Evolutionary conservation across 1,140 invertebrate genomes (phyloP).

Genomic region (Habropoda laboriosa): DNA sequence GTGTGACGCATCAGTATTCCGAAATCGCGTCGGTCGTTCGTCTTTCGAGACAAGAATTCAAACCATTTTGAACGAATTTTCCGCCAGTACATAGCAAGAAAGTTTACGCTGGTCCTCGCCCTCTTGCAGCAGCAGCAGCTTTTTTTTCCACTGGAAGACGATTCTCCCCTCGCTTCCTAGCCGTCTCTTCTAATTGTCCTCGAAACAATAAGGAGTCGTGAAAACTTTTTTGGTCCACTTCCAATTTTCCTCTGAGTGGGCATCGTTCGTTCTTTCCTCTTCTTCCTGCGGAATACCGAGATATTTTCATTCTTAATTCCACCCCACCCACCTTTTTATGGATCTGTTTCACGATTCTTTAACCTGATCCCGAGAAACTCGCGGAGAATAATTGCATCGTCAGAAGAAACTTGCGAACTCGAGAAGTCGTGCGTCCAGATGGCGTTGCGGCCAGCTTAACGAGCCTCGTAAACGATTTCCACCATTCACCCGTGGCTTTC

Average conservation of each 20-base stretch:
- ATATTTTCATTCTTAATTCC: conserved; percentile 30
- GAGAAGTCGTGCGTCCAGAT: background rate
- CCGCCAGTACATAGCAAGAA: conserved; percentile 66
- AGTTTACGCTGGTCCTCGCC: conserved; percentile 71
- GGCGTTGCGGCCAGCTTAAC: background rate
- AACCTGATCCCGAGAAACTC: background rate
- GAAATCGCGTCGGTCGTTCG: conserved; percentile 75
- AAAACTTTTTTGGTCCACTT: conserved; percentile 53
- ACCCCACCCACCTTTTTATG: background rate
- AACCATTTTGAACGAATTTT: conserved; percentile 79
- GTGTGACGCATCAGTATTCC: conserved; percentile 76
- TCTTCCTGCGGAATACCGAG: background rate
- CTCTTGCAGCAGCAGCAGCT: background rate
- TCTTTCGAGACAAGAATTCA: conserved; percentile 77
- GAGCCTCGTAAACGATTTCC: background rate
- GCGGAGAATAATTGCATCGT: background rate
- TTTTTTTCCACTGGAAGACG: background rate
- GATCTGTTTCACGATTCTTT: background rate
- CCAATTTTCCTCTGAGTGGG: conserved; percentile 47
- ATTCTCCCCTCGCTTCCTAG: background rate
- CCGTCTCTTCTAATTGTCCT: conserved; percentile 54
- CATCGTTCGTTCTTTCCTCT: conserved; percentile 9
- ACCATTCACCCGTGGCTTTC: background rate
- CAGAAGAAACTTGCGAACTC: background rate
- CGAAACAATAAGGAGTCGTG: conserved; percentile 64